Percentiles rank a stretch among this genome's conserved stretches.
Conservation (phyloP, 53 echinoderm and acorn worm genomes). For the Patiria pectinifera region DNA sequence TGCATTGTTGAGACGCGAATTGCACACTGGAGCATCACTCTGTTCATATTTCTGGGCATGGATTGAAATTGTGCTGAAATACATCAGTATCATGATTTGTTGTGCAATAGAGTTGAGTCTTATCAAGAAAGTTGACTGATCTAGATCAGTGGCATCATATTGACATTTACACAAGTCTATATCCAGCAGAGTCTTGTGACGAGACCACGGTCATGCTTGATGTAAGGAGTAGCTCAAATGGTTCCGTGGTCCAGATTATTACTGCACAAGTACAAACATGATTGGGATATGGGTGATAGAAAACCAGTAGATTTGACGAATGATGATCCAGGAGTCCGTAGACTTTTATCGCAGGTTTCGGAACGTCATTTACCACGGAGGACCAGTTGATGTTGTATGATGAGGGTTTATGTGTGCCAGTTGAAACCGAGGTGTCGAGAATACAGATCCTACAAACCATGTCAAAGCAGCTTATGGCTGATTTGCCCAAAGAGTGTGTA, state of each 20-base stretch:
- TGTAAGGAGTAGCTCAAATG: constrained; percentile 8
- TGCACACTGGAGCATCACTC: no score
- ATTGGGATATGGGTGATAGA: neutral
- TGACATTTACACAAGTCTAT: constrained; percentile 4
- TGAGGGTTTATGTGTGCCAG: no score
- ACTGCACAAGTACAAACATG: constrained; percentile 25
- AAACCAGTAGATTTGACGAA: neutral
- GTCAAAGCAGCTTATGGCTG: no score
- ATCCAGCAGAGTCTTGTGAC: constrained; percentile 60
- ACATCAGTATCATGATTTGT: constrained; percentile 58
- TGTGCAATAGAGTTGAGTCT: constrained; percentile 49
- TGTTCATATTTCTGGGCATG: constrained; percentile 54
- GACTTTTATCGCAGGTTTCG: neutral
- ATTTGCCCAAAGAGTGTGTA: no score
- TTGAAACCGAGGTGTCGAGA: no score
- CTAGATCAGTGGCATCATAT: constrained; percentile 56
- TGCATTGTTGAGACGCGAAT: neutral
- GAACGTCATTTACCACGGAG: neutral
- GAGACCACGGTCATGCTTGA: neutral
- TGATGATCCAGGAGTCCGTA: constrained; percentile 9
- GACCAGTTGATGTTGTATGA: neutral
- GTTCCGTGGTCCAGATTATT: constrained; percentile 52
- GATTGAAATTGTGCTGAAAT: constrained; percentile 48
- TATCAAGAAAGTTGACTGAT: no score
- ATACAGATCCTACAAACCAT: neutral